These are phyloP conservation scores for Palythoa grandiflora DNA, from an alignment of 92 coral and sea anemone genomes.

Conservation along the genomic window DNA sequence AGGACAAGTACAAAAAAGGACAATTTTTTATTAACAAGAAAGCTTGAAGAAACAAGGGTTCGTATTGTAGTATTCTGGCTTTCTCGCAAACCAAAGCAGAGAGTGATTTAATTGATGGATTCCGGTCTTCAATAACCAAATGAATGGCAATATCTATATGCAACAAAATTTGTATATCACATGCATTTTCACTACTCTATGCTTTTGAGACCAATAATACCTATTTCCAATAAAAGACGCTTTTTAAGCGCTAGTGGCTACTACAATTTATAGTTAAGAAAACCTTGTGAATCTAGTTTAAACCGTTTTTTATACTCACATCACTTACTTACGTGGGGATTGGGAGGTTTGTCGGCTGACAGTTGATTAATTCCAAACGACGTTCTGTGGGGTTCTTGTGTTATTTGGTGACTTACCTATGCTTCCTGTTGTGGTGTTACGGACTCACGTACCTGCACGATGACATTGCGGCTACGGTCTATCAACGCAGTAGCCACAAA, in stretches of 20 bases:
- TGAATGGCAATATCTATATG: neutral
- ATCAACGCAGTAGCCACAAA: neutral
- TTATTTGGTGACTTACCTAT: too few species aligned
- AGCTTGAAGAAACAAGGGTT: constrained; percentile 1
- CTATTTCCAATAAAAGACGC: neutral
- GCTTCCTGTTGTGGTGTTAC: too few species aligned
- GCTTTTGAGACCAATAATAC: neutral
- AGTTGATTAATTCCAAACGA: too few species aligned
- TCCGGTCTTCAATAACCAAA: neutral
- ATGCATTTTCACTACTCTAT: neutral
- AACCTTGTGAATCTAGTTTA: too few species aligned
- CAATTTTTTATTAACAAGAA: neutral
- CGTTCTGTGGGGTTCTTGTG: too few species aligned
- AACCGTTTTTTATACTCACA: too few species aligned
- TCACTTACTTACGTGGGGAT: too few species aligned
- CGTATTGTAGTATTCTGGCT: constrained; percentile 7
- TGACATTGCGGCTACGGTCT: too few species aligned
- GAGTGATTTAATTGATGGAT: constrained; percentile 10
- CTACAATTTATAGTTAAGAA: too few species aligned
- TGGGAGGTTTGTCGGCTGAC: too few species aligned
- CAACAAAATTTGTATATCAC: neutral
- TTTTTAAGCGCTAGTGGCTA: too few species aligned
- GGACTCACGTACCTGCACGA: too few species aligned
- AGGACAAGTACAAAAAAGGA: neutral
- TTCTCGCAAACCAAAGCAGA: constrained; percentile 9